These are phyloP conservation scores for Leptopterna dolabrata DNA, from an alignment of 2,888 invertebrate genomes.

Conservation along the genomic window DNA sequence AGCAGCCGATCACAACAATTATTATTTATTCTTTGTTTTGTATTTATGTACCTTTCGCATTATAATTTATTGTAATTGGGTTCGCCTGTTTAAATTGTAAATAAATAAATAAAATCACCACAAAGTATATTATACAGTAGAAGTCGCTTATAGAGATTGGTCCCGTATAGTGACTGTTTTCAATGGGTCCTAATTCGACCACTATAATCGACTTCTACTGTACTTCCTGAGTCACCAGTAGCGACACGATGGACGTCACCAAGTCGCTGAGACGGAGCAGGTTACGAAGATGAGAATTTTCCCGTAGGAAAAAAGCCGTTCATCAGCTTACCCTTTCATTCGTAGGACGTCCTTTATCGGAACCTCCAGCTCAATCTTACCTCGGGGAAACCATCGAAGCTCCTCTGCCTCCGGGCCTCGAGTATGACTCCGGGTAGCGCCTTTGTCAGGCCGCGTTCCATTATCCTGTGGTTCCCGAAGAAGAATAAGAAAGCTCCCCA, in stretches of 20 bases:
- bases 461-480: conserved; percentile 8
- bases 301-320: not conserved
- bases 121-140: too few relatives aligned
- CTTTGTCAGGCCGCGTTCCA: conserved; percentile 41
- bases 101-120: too few relatives aligned
- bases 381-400: not conserved
- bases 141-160: too few relatives aligned
- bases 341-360: not conserved
- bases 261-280: too few relatives aligned
- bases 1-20: too few relatives aligned
- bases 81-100: too few relatives aligned
- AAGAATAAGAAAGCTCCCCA: conserved; percentile 14
- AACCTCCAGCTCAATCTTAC: not conserved
- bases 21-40: too few relatives aligned
- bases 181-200: too few relatives aligned
- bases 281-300: not conserved
- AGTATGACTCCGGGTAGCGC: not conserved
- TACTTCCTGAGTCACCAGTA: not conserved
- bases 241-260: not conserved
- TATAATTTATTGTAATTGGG: too few relatives aligned
- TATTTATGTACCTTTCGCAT: too few relatives aligned
- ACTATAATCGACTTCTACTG: too few relatives aligned
- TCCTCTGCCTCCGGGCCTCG: not conserved
- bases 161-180: too few relatives aligned
- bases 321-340: not conserved